These are phyloP conservation scores for Sipha flava DNA, from an alignment of 1,140 invertebrate species.

Conservation along the genomic window DNA sequence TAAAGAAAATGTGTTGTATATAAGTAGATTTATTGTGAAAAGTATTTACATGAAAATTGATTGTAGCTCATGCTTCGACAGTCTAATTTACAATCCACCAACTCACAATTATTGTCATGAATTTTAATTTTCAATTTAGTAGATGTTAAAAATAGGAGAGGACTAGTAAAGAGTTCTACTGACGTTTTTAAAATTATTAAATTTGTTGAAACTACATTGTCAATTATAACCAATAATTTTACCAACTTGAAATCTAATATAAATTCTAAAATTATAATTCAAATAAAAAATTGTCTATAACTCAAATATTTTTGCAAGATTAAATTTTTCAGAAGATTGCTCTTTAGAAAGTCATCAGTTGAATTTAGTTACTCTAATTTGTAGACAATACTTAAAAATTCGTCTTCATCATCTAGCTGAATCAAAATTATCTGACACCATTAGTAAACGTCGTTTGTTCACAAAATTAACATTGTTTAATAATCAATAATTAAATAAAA, in stretches of 20 bases:
- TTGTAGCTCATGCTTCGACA: too few relatives aligned
- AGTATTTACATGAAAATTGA: too few relatives aligned
- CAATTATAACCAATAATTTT: background rate
- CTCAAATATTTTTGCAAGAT: background rate
- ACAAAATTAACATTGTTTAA: background rate
- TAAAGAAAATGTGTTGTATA: too few relatives aligned
- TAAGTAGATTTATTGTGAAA: too few relatives aligned
- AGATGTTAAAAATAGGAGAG: background rate
- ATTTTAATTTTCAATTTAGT: too few relatives aligned
- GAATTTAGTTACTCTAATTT: background rate
- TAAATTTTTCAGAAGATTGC: background rate
- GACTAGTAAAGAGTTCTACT: background rate
- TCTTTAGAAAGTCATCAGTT: background rate
- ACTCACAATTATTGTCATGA: too few relatives aligned
- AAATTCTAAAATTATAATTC: background rate
- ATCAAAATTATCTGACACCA: background rate
- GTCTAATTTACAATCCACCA: too few relatives aligned
- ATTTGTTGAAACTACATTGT: background rate
- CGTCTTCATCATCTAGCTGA: background rate
- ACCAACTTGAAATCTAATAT: background rate
- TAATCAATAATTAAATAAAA: background rate
- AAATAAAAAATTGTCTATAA: background rate
- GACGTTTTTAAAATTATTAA: background rate
- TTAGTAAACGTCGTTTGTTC: background rate
- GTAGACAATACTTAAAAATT: background rate